A percentile compares a stretch with the other conserved stretches of the same genome.
Conservation (phyloP, 2,888 invertebrate species). For the Conomelus anceps region DNA sequence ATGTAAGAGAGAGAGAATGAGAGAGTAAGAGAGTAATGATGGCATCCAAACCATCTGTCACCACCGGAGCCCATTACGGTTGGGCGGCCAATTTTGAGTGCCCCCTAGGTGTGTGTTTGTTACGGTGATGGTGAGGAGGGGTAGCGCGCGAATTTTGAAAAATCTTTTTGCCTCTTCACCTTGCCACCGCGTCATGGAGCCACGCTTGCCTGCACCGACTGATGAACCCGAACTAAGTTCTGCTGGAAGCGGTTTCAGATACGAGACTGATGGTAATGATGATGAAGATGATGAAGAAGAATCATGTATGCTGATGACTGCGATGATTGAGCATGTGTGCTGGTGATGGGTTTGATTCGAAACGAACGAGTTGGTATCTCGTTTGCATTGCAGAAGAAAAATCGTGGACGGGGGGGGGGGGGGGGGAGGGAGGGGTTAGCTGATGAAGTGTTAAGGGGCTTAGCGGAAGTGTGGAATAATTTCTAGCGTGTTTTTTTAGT, state of each 20-base stretch:
- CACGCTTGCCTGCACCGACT: neutral
- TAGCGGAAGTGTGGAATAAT: too few relatives aligned
- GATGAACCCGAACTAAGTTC: neutral
- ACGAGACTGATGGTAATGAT: neutral
- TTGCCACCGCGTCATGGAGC: too few relatives aligned
- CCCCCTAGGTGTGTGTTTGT: neutral
- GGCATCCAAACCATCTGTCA: neutral
- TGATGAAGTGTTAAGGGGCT: too few relatives aligned
- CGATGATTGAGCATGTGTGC: neutral
- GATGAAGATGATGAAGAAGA: neutral
- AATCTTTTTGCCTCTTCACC: neutral
- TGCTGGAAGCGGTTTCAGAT: neutral
- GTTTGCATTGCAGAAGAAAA: too few relatives aligned
- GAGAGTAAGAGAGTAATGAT: too few relatives aligned
- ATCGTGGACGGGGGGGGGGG: too few relatives aligned
- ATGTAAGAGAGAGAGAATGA: too few relatives aligned
- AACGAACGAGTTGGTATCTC: too few relatives aligned
- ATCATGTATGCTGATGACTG: neutral
- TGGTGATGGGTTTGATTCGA: neutral
- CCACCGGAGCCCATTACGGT: neutral
- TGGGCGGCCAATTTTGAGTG: neutral
- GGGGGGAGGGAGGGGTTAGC: too few relatives aligned
- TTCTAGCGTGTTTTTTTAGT: too few relatives aligned
- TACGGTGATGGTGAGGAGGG: too few relatives aligned
- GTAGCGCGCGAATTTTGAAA: neutral